Evolutionary conservation across 2,888 invertebrate genomes (phyloP).

Genomic region (Drosophila prolongata): DNA sequence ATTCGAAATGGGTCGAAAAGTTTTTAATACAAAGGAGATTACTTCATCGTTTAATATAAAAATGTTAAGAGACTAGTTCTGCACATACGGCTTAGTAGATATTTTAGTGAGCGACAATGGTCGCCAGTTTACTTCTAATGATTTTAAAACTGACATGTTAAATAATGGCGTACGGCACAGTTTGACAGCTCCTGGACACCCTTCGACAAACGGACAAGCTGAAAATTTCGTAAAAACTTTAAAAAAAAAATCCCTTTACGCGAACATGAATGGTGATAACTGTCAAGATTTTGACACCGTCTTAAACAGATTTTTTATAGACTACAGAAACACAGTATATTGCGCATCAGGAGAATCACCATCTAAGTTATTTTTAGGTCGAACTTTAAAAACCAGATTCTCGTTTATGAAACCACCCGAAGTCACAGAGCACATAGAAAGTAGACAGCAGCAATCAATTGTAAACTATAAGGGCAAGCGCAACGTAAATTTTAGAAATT

Average conservation of each 20-base stretch:
- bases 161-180: neutral
- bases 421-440: neutral
- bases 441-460: no score
- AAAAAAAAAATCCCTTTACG: neutral
- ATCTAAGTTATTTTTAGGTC: neutral
- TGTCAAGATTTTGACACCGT: neutral
- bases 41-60: neutral
- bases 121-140: neutral
- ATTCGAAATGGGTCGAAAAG: neutral
- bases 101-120: neutral
- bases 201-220: slow-evolving; percentile 2
- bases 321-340: no score
- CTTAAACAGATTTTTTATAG: no score
- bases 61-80: neutral
- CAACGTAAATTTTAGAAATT: no score
- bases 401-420: slow-evolving; percentile 1
- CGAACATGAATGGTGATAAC: neutral
- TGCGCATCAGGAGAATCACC: no score
- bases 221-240: neutral
- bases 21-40: neutral
- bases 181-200: slow-evolving; percentile 1
- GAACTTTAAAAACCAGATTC: neutral
- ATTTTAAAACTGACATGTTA: neutral
- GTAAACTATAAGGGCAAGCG: neutral
- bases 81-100: neutral